Evolutionary conservation across 2,888 invertebrate species (phyloP).

Genomic region (Phrixothrix hirtus): DNA sequence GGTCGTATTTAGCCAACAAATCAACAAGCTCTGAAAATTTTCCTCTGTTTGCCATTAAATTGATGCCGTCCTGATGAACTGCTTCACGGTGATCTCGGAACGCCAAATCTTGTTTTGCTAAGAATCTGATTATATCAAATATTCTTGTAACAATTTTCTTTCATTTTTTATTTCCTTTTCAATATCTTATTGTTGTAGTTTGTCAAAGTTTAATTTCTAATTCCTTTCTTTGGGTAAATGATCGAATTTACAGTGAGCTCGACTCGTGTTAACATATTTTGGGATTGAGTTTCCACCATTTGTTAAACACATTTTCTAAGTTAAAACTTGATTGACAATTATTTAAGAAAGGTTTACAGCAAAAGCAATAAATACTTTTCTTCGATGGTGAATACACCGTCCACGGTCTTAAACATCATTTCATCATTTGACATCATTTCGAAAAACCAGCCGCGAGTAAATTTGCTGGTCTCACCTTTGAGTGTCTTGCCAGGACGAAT

Average conservation of each 20-base stretch:
- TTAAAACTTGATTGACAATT: slow-evolving; percentile 16
- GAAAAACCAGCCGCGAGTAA: slow-evolving; percentile 18
- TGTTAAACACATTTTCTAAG: slow-evolving; percentile 12
- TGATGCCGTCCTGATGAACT: slow-evolving; percentile 16
- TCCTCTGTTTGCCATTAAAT: slow-evolving; percentile 21
- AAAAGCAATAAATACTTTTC: slow-evolving; percentile 15
- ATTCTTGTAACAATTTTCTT: slow-evolving; percentile 22
- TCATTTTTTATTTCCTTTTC: slow-evolving; percentile 25
- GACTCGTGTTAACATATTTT: slow-evolving; percentile 19
- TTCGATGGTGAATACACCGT: slow-evolving; percentile 18
- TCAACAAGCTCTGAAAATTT: slow-evolving; percentile 23
- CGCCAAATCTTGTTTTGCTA: slow-evolving; percentile 30
- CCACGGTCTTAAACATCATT: slow-evolving; percentile 19
- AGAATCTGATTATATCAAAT: slow-evolving; percentile 24
- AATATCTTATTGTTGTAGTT: slow-evolving; percentile 28
- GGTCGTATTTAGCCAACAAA: slow-evolving; percentile 32
- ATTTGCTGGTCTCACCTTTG: slow-evolving; percentile 7
- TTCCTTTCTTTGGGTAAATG: slow-evolving; percentile 17
- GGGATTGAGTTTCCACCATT: slow-evolving; percentile 11
- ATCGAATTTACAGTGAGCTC: too few relatives aligned
- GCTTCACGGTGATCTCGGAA: slow-evolving; percentile 22
- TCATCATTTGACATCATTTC: slow-evolving; percentile 11
- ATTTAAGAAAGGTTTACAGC: slow-evolving; percentile 7
- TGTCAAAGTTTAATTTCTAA: slow-evolving; percentile 28
- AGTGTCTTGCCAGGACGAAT: too few relatives aligned